phyloP scores from a whole-genome alignment of 2,888 invertebrate genomes.

The Sialis lutaria region DNA sequence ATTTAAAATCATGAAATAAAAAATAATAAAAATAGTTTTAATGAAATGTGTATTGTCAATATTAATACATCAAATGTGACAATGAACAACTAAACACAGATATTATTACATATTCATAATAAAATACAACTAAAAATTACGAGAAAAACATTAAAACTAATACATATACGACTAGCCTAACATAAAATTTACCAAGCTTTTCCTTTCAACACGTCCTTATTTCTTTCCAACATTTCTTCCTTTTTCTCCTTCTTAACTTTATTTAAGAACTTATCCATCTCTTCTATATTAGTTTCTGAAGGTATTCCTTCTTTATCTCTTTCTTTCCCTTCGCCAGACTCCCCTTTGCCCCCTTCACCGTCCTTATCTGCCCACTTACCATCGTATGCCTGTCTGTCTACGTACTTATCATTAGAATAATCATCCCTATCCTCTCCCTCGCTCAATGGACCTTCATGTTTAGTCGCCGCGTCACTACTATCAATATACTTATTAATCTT shows the following conservation, averaged over 20 bases:
- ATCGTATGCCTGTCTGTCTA: conserved; percentile 43
- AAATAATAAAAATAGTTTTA: no score
- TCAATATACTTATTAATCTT: conserved; percentile 38
- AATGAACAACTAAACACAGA: no score
- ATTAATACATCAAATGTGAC: no score
- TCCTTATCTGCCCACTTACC: conserved; percentile 47
- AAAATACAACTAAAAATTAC: no score
- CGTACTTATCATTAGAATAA: conserved; percentile 27
- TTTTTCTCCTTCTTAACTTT: conserved; percentile 38
- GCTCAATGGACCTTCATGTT: conserved; percentile 35
- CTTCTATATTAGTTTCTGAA: conserved; percentile 27
- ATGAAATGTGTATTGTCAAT: no score
- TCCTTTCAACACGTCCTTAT: conserved; percentile 28
- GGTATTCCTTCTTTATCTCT: conserved; percentile 15
- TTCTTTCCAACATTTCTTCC: conserved; percentile 34
- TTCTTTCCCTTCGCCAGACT: conserved; percentile 5
- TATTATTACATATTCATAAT: no score
- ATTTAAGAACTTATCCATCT: conserved; percentile 36
- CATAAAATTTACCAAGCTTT: conserved; percentile 12
- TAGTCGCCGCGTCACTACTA: conserved; percentile 22
- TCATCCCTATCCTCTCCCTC: conserved; percentile 40
- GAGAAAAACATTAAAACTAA: background rate
- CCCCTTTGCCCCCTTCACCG: conserved; percentile 13
- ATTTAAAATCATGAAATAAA: no score
- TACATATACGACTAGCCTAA: conserved; percentile 2